These are phyloP conservation scores for Bombus waltoni DNA, from an alignment of 1,140 invertebrate species.

Conservation along the genomic window DNA sequence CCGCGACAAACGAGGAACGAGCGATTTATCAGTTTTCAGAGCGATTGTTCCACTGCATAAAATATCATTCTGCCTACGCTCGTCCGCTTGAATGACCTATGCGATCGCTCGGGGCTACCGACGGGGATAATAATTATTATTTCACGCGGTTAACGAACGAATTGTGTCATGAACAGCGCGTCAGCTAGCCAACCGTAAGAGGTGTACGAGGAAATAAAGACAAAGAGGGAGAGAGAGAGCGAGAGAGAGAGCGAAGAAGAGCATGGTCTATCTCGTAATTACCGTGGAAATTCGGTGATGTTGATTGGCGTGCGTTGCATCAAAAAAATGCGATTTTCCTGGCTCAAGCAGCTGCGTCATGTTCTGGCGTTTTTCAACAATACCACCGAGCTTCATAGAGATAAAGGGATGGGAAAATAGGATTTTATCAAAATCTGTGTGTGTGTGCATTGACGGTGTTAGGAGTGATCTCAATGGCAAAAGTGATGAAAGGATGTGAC, in stretches of 20 bases:
- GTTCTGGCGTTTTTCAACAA: not conserved
- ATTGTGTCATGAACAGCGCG: conserved; percentile 70
- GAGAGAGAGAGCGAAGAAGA: not conserved
- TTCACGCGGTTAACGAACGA: conserved; percentile 75
- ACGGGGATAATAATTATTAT: conserved; percentile 72
- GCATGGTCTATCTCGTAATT: conserved; percentile 52
- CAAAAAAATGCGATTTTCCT: not conserved
- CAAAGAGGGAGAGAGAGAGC: not conserved
- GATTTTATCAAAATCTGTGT: not conserved
- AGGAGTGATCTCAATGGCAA: not conserved
- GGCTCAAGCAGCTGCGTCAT: conserved; percentile 5
- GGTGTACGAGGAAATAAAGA: not conserved
- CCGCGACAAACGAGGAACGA: conserved; percentile 53
- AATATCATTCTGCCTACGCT: conserved; percentile 52
- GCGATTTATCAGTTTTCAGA: conserved; percentile 68
- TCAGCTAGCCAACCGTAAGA: conserved; percentile 1
- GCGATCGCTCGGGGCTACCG: conserved; percentile 55
- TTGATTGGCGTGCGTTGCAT: conserved; percentile 54
- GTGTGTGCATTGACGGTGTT: not conserved
- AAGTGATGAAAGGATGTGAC: not conserved
- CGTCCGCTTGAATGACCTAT: conserved; percentile 31
- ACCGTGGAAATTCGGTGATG: conserved; percentile 57
- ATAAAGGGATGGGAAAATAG: not conserved
- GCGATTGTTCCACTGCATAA: conserved; percentile 64
- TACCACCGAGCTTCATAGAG: not conserved